Base-by-base conservation (phyloP, 2,113 vertebrate genomes). In the Burhinus oedicnemus region DNA sequence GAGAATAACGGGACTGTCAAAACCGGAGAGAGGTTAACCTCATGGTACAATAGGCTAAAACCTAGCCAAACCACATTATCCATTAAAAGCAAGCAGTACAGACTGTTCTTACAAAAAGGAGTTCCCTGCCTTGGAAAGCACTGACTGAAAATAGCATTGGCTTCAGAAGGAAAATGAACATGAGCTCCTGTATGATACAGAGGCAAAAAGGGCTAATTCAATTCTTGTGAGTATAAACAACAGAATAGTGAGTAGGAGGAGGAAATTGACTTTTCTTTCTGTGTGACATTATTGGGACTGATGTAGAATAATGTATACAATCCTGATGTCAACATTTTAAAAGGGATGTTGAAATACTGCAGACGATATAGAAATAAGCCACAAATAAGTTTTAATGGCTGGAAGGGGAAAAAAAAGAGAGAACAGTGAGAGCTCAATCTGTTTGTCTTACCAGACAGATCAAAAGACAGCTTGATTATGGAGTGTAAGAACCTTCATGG, bases 401-500 rank as follows among this genome's bases (percentile, higher is more conserved):
- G 70, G 40, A 89, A 95, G 32, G 25, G n/a, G 5, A 9, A 32
- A 49, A 75, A 71, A 49, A 42, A 75, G 51, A 84, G 42, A 78
- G 70, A 96, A 82, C 69, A 95, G 69, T 22, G 61, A 95, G 93
- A 97, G 66, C 91, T 94, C 91, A 91, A 68, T 96, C 57, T 95
- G 93, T 96, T 97, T 96, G 94, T 96, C 70, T 94, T 94, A 89
- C 87, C 96, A 96, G 68, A 87, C 26, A 83, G 93, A 96, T 96
- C 91, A 91, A 89, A 93, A 95, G 93, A 90, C 95, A 95, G 77
- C 62, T 93, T 96, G 90, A 96, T 96, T 95, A 92, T 94, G 94
- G 82, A 64, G 52, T 87, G 70, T 83, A 94, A 90, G 71, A 94
- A 83, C 55, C 78, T 96, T 96, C 75, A 77, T 69, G 68, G 90